Evolutionary conservation across 2,113 vertebrate species (phyloP).

Genomic region (Laticauda colubrina): DNA sequence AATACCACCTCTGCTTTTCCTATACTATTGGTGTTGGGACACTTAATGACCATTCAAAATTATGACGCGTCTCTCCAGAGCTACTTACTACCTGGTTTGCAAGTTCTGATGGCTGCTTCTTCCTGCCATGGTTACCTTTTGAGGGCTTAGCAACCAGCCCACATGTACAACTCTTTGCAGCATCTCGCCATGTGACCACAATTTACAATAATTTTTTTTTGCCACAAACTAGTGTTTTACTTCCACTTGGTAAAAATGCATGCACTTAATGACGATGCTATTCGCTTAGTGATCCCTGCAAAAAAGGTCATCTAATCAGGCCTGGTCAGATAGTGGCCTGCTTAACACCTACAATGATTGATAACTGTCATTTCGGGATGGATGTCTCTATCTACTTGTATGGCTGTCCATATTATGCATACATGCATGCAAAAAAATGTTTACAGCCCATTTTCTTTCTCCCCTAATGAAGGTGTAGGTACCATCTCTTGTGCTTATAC

Average conservation of each 20-base stretch:
- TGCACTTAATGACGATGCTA: neutral
- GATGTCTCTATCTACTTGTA: neutral
- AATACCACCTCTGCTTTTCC: too few relatives aligned
- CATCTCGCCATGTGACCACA: neutral
- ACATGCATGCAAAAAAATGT: neutral
- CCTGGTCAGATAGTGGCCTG: neutral
- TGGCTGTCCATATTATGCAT: neutral
- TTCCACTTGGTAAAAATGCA: neutral
- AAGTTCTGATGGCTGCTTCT: neutral
- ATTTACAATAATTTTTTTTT: neutral
- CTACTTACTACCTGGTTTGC: neutral
- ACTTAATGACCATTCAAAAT: too few relatives aligned
- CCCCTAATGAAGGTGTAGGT: neutral
- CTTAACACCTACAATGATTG: neutral
- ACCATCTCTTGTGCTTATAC: neutral
- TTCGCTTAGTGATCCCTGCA: neutral
- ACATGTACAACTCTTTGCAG: neutral
- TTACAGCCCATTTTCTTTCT: neutral
- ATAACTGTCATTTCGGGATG: neutral
- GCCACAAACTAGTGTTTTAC: neutral
- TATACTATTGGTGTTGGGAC: too few relatives aligned
- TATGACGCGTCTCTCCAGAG: too few relatives aligned
- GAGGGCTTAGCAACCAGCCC: neutral
- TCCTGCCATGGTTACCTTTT: too few relatives aligned
- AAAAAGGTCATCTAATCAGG: neutral